phyloP scores from a whole-genome alignment of 2,888 invertebrate species.

The Morinoia aosen region DNA sequence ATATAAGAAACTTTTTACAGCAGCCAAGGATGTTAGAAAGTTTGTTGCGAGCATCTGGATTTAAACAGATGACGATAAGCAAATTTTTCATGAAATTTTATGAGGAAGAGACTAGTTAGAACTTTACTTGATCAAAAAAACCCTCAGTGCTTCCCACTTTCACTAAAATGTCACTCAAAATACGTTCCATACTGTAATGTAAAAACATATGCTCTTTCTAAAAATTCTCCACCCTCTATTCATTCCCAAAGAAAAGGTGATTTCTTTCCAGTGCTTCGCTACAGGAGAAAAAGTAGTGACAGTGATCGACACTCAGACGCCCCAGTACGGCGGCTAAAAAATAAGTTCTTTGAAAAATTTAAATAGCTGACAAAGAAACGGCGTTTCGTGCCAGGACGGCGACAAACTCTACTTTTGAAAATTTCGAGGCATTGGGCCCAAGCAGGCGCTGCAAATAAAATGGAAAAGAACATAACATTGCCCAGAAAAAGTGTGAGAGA shows the following conservation, averaged over 20 bases:
- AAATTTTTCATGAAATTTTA: too few species aligned
- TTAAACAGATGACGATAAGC: too few species aligned
- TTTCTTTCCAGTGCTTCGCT: not conserved
- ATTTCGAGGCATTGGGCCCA: not conserved
- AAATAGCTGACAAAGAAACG: conserved; percentile 10
- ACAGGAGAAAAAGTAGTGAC: not conserved
- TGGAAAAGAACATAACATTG: not conserved
- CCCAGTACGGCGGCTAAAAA: not conserved
- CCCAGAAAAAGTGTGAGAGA: not conserved
- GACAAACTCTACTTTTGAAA: not conserved
- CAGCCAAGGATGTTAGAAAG: too few species aligned
- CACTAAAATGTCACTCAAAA: not conserved
- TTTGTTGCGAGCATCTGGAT: too few species aligned
- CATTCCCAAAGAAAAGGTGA: not conserved
- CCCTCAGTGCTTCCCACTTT: not conserved
- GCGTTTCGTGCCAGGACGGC: not conserved
- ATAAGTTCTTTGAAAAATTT: not conserved
- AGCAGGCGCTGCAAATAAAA: not conserved
- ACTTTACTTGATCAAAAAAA: too few species aligned
- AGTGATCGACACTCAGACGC: not conserved
- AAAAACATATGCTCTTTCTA: not conserved
- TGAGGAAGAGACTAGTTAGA: too few species aligned
- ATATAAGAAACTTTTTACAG: too few species aligned
- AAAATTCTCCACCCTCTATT: not conserved
- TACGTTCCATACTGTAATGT: not conserved